A percentile compares a stretch with the other conserved stretches of the same genome.
phyloP scores from a whole-genome alignment of 2,113 vertebrate species.

The Crotalus helleri region DNA sequence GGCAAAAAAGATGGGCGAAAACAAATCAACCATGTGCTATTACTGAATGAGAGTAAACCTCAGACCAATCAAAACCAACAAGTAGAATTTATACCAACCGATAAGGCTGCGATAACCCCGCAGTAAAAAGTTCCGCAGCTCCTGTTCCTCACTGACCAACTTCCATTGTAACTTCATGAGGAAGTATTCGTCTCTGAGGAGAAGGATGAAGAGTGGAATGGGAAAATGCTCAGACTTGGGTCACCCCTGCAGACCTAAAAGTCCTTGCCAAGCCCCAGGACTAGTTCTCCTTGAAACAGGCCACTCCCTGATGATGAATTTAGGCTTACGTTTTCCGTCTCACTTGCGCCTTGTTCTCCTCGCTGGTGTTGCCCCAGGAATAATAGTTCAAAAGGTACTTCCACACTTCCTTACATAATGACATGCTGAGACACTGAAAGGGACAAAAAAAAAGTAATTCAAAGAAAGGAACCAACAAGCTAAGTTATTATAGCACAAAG shows the following conservation, averaged over 20 bases:
- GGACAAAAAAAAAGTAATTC: not conserved
- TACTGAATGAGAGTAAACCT: not conserved
- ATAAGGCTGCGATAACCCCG: conserved; percentile 86
- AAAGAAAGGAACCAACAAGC: no score
- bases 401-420: conserved; percentile 82
- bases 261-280: not conserved
- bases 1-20: not conserved
- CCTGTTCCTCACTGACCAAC: conserved; percentile 86
- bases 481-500: not conserved
- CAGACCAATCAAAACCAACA: not conserved
- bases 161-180: conserved; percentile 95
- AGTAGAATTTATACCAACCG: conserved; percentile 63
- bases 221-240: not conserved
- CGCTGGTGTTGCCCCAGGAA: conserved; percentile 79
- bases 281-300: not conserved
- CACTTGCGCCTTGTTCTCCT: conserved; percentile 79
- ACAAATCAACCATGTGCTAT: not conserved
- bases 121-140: conserved; percentile 86
- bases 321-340: conserved; percentile 79
- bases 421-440: conserved; percentile 75
- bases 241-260: not conserved
- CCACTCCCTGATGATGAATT: not conserved
- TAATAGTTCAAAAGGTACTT: conserved; percentile 88
- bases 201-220: not conserved
- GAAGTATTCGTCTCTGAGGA: conserved; percentile 84